phyloP scores from a whole-genome alignment of 2,888 invertebrate species.

The Oligia strigilis region DNA sequence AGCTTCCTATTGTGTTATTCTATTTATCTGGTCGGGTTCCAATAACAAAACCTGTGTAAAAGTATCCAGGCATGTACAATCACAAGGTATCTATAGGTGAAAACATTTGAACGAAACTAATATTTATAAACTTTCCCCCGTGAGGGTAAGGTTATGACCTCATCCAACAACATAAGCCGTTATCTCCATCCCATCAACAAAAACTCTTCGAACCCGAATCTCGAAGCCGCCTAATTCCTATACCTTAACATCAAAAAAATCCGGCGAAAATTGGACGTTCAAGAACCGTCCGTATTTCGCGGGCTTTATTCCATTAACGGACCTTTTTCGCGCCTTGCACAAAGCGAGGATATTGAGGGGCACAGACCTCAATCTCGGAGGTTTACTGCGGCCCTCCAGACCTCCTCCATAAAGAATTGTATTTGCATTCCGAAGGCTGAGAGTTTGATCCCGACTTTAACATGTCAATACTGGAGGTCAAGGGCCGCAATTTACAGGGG shows the following conservation, averaged over 20 bases:
- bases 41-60: neutral
- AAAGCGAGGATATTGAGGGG: conserved; percentile 83
- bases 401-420: conserved; percentile 82
- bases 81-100: neutral
- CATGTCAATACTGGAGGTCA: conserved; percentile 82
- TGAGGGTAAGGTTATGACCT: conserved; percentile 23
- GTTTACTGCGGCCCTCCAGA: conserved; percentile 74
- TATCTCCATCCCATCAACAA: conserved; percentile 50
- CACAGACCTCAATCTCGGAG: conserved; percentile 79
- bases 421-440: conserved; percentile 83
- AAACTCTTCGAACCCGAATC: conserved; percentile 51
- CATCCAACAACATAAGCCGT: conserved; percentile 46
- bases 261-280: conserved; percentile 62
- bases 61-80: neutral
- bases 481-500: conserved; percentile 58
- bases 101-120: neutral
- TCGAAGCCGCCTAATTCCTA: conserved; percentile 60
- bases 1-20: neutral
- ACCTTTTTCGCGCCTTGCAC: conserved; percentile 80
- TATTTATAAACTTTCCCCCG: neutral
- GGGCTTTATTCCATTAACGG: conserved; percentile 86
- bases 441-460: conserved; percentile 83
- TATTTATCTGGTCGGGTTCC: neutral
- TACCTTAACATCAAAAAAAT: conserved; percentile 65
- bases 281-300: conserved; percentile 65